These are phyloP conservation scores for Phortica okadai DNA, from an alignment of 2,888 invertebrate genomes.

Conservation along the genomic window DNA sequence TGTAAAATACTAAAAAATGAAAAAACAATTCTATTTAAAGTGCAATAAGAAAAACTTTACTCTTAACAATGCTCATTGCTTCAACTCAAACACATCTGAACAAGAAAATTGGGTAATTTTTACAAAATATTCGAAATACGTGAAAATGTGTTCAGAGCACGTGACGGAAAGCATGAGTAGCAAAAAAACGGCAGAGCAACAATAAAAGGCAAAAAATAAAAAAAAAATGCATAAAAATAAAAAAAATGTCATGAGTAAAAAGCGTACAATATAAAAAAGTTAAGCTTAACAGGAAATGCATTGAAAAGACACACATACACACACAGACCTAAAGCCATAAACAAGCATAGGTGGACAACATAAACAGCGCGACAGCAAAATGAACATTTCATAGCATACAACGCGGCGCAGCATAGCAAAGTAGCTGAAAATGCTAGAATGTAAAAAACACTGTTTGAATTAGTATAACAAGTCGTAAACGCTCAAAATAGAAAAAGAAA, in stretches of 20 bases:
- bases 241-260: slow-evolving; percentile 36
- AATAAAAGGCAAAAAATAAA: slow-evolving; percentile 40
- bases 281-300: slow-evolving; percentile 18
- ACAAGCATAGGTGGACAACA: slow-evolving; percentile 14
- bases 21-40: too few relatives aligned
- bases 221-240: slow-evolving; percentile 34
- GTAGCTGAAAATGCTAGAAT: neutral
- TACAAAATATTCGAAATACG: slow-evolving; percentile 67
- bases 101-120: slow-evolving; percentile 68
- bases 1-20: too few relatives aligned
- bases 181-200: slow-evolving; percentile 47
- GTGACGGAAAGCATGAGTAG: slow-evolving; percentile 55
- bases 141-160: slow-evolving; percentile 63
- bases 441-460: slow-evolving; percentile 12
- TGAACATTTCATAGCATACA: slow-evolving; percentile 8
- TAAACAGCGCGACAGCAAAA: neutral
- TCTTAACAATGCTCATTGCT: neutral
- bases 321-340: neutral
- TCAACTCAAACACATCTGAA: neutral
- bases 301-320: slow-evolving; percentile 31
- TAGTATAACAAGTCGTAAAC: slow-evolving; percentile 9
- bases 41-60: neutral
- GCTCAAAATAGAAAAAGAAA: slow-evolving; percentile 5
- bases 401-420: slow-evolving; percentile 6
- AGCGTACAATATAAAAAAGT: slow-evolving; percentile 59